Percentiles rank a stretch among this genome's conserved stretches.
These are phyloP conservation scores for Brachyistius frenatus DNA, from an alignment of 2,113 vertebrate species.

Conservation along the genomic window DNA sequence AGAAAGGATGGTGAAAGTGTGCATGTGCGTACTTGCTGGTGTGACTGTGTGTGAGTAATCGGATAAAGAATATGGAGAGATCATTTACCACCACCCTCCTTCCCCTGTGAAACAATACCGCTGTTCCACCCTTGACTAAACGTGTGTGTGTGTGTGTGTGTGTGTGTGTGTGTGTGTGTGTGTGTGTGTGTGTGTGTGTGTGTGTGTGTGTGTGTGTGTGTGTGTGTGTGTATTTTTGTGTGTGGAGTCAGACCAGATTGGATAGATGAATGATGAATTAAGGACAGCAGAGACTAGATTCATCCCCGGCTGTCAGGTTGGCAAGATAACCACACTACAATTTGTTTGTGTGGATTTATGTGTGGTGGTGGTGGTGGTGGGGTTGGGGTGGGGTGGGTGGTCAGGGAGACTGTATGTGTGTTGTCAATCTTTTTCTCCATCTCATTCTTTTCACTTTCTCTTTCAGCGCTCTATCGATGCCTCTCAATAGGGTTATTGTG, in stretches of 20 bases:
- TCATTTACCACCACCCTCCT: conserved; percentile 53
- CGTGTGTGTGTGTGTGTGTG: conserved; percentile 31
- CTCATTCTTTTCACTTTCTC: conserved; percentile 56
- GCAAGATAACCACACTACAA: conserved; percentile 39
- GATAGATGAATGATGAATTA: conserved; percentile 66
- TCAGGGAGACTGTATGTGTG: conserved; percentile 3
- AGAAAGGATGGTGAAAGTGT: conserved; percentile 40
- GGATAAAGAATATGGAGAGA: conserved; percentile 64
- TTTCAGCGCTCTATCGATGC: conserved; percentile 63
- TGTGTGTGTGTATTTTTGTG: not conserved
- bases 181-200: not conserved
- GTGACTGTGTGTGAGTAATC: conserved; percentile 57
- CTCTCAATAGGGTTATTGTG: conserved; percentile 75
- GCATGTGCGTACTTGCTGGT: conserved; percentile 40
- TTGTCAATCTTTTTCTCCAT: conserved; percentile 57
- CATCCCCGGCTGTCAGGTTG: conserved; percentile 53
- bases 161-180: not conserved
- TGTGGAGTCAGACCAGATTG: conserved; percentile 33
- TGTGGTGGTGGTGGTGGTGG: conserved; percentile 5
- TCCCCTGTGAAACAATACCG: conserved; percentile 66
- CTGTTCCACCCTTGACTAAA: conserved; percentile 62
- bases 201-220: not conserved
- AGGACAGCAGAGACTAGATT: conserved; percentile 48
- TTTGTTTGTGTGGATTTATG: conserved; percentile 47
- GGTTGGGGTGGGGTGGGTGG: not conserved